Evolutionary conservation across 2,797 vertebrate genomes (phyloP), one percentile per base, ranked within the genome.

Genomic region (Pogoniulus pusillus): DNA sequence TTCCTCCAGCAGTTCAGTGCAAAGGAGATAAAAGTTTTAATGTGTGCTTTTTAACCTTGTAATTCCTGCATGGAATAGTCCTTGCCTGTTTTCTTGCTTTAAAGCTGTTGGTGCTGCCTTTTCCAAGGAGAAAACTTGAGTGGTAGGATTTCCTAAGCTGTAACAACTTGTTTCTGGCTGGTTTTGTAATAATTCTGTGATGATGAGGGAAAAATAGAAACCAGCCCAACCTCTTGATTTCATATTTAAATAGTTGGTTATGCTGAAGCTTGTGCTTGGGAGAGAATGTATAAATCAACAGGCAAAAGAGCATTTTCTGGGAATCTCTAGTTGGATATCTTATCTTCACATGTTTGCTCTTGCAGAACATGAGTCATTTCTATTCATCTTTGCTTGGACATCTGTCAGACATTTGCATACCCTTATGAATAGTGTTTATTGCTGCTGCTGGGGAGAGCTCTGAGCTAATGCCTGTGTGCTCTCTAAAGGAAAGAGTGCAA

Each of bases 381-480:
- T 87, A 68, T 91, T 96, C 87, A 84, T 76, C 47, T 86, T 70
- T 79, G 68, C 73, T 39, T 66, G 85, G 88, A 72, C 93, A 91
- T 91, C 87, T 93, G 91, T 90, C 76, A 95, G 93, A 88, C 72
- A 90, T 96, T 93, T 93, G 39, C 93, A 96, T 94, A 55, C 45
- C 57, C 89, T 65, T n/a, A 16, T 95, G 95, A 96, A 96, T 90
- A 47, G 90, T 63, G 71, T 19, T 85, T 94, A 60, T 87, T 95
- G 81, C 80, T 91, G 80, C 87, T 82, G 76, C 91, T 96, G 95
- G 87, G 58, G 83, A 20, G 8, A 91, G 82, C 0, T 1, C 85
- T 82, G 76, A 84, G 89, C 77, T 92, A 60, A 94, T 72, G 74
- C 7, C 0, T 45, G 72, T 3, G 0, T 29, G 20, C 43, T 78